A percentile compares a stretch with the other conserved stretches of the same genome.
Evolutionary conservation across 2,113 vertebrate species (phyloP).

Genomic region (Seriola dumerili): DNA sequence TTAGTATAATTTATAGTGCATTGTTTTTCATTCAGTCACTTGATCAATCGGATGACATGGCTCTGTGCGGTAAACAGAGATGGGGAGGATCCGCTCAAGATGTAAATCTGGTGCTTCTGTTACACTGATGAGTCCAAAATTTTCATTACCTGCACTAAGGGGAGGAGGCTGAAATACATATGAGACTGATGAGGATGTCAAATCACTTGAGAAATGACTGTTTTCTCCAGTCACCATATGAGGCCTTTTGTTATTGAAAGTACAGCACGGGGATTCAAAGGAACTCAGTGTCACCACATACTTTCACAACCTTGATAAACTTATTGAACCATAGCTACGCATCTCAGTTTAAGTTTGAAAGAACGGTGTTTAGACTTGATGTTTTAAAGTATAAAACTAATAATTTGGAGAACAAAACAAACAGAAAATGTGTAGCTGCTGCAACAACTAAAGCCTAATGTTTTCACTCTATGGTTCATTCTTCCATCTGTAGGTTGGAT

Average conservation of each 20-base stretch:
- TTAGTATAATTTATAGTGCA: conserved; percentile 50
- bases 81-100: conserved; percentile 25
- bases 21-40: conserved; percentile 59
- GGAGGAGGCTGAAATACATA: conserved; percentile 7
- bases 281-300: not conserved
- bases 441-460: not conserved
- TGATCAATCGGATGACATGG: conserved; percentile 46
- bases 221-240: conserved; percentile 4
- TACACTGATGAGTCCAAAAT: conserved; percentile 46
- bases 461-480: not conserved
- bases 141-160: conserved; percentile 44
- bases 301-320: not conserved
- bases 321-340: not conserved
- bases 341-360: not conserved
- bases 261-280: not conserved
- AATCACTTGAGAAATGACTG: conserved; percentile 25
- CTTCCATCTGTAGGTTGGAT: not conserved
- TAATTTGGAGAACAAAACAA: not conserved
- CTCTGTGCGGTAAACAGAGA: conserved; percentile 19
- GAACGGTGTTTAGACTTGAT: not conserved
- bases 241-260: conserved; percentile 24
- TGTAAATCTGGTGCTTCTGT: conserved; percentile 32
- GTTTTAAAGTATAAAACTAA: not conserved
- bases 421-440: not conserved
- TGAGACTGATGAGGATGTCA: conserved; percentile 41